These are phyloP conservation scores for Pseudonaja textilis DNA, from an alignment of 2,113 vertebrate species.

Conservation along the genomic window DNA sequence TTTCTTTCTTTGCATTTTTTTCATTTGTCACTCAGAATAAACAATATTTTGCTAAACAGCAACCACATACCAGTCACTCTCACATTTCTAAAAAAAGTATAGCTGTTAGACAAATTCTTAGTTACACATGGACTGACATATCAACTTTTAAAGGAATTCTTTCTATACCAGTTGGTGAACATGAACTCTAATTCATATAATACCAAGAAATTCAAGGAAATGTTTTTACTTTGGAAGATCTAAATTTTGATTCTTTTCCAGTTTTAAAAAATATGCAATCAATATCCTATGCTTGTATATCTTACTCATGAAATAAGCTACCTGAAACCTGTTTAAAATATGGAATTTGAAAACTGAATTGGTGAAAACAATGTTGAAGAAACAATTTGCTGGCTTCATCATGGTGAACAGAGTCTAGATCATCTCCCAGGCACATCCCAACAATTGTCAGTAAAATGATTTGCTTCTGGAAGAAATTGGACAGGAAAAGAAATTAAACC, in stretches of 20 bases:
- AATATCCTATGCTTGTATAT: neutral
- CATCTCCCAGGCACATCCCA: neutral
- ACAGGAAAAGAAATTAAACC: neutral
- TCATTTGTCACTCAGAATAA: neutral
- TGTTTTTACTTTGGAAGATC: neutral
- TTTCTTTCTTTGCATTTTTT: constrained; percentile 22
- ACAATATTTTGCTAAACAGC: neutral
- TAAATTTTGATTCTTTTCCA: neutral
- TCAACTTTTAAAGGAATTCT: neutral
- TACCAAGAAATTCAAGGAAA: neutral
- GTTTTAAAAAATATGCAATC: neutral
- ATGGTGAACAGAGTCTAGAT: neutral
- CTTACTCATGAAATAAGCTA: neutral
- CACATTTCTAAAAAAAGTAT: neutral
- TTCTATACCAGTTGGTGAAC: neutral
- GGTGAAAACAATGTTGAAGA: neutral
- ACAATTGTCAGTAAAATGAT: neutral
- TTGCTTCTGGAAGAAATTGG: neutral
- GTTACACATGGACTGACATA: neutral
- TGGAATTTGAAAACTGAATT: neutral
- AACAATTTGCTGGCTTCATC: neutral
- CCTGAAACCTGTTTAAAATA: neutral
- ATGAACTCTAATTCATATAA: neutral
- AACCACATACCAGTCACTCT: neutral
- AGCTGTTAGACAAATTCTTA: neutral